Evolutionary conservation across 37 sponge, comb jelly and placozoan genomes (phyloP).

Genomic region (Aplysina aerophoba): DNA sequence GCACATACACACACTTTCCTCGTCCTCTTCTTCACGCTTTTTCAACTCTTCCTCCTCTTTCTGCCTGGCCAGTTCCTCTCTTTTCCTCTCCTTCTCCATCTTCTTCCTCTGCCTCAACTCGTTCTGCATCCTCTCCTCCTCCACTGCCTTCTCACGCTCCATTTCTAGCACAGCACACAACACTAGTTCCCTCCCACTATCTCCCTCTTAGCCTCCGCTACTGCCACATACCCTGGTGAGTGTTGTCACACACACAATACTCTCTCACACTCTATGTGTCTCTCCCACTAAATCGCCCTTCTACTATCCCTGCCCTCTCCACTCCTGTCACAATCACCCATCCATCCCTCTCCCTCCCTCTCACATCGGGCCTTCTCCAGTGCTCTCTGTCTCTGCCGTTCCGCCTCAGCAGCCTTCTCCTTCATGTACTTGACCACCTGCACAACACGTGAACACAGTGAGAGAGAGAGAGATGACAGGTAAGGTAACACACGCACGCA

Average conservation of each 20-base stretch:
- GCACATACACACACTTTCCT: slow-evolving; percentile 10
- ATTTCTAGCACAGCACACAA: slow-evolving; percentile 32
- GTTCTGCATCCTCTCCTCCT: slow-evolving; percentile 35
- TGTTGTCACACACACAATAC: not conserved
- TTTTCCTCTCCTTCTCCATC: slow-evolving; percentile 36
- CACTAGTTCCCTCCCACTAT: not conserved
- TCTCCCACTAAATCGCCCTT: not conserved
- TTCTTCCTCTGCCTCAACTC: slow-evolving; percentile 42
- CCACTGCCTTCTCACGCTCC: slow-evolving; percentile 24
- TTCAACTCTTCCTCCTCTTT: slow-evolving; percentile 22
- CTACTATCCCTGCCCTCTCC: too few relatives aligned
- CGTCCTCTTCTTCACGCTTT: not conserved
- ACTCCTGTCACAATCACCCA: too few relatives aligned
- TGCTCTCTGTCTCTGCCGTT: slow-evolving; percentile 62
- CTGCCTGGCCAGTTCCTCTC: slow-evolving; percentile 24
- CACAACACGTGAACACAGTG: not conserved
- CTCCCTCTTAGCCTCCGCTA: not conserved
- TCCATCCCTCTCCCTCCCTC: too few relatives aligned
- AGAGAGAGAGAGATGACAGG: too few relatives aligned
- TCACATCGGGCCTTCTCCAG: slow-evolving; percentile 56
- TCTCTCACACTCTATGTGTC: not conserved
- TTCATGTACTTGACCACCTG: slow-evolving; percentile 71
- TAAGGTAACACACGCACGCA: not conserved
- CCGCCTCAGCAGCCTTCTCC: slow-evolving; percentile 57
- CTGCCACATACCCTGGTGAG: not conserved